These are phyloP conservation scores for Anthoscopus minutus DNA, from an alignment of 2,113 vertebrate species.

Conservation along the genomic window DNA sequence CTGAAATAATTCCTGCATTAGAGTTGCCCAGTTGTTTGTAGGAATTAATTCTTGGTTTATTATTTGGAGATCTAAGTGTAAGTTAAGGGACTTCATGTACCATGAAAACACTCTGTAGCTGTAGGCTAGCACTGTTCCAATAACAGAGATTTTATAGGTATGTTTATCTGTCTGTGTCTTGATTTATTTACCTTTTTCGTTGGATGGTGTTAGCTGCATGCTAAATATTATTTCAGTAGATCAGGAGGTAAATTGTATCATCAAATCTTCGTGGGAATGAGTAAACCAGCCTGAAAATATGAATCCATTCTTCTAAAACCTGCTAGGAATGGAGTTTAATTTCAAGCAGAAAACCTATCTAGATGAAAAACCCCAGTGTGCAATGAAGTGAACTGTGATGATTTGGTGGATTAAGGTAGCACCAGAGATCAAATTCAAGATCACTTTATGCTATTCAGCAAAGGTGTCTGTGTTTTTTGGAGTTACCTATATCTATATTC, in stretches of 20 bases:
- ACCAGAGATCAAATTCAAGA: neutral
- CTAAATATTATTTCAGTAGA: neutral
- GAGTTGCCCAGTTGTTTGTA: neutral
- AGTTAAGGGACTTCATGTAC: neutral
- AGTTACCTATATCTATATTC: neutral
- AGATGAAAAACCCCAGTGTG: neutral
- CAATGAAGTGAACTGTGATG: neutral
- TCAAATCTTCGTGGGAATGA: neutral
- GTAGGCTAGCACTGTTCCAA: neutral
- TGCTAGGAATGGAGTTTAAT: neutral
- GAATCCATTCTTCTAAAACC: neutral
- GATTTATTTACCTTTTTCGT: neutral
- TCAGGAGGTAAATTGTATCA: neutral
- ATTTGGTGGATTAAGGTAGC: neutral
- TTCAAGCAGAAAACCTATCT: neutral
- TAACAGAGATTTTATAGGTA: neutral
- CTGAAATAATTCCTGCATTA: neutral
- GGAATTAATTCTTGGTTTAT: neutral
- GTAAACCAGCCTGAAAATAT: neutral
- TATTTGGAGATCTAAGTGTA: neutral
- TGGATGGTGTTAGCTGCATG: neutral
- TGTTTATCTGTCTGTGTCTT: neutral
- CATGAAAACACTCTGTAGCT: neutral
- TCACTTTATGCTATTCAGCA: neutral
- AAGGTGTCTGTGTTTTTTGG: neutral